These are phyloP conservation scores for Callinectes sapidus DNA, from an alignment of 2,888 invertebrate genomes.

Conservation along the genomic window DNA sequence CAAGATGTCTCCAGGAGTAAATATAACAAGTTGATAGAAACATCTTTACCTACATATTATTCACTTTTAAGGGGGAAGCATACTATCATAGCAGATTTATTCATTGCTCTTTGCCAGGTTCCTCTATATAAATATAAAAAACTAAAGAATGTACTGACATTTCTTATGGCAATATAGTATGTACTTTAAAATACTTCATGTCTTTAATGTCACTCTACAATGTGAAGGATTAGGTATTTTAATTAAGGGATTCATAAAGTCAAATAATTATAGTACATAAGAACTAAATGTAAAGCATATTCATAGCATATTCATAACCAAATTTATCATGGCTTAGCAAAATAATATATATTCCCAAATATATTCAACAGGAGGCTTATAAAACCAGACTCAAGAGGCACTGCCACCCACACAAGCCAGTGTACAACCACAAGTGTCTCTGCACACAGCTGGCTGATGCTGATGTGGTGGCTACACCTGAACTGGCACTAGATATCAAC, in stretches of 20 bases:
- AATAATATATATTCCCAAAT: too few relatives aligned
- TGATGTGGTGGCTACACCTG: too few relatives aligned
- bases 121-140: too few relatives aligned
- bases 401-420: neutral
- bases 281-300: neutral
- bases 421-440: neutral
- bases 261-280: neutral
- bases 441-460: neutral
- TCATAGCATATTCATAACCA: neutral
- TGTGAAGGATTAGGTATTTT: neutral
- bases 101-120: too few relatives aligned
- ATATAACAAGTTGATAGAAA: too few relatives aligned
- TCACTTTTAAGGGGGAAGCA: too few relatives aligned
- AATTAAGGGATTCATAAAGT: neutral
- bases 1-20: too few relatives aligned
- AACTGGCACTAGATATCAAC: too few relatives aligned
- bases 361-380: neutral
- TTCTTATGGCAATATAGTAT: neutral
- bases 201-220: neutral
- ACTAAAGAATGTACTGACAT: neutral
- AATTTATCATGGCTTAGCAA: neutral
- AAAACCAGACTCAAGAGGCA: too few relatives aligned
- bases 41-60: too few relatives aligned
- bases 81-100: too few relatives aligned
- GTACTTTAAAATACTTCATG: neutral